Base-by-base conservation (phyloP, 2,888 invertebrate genomes). In the Watsonalla binaria region DNA sequence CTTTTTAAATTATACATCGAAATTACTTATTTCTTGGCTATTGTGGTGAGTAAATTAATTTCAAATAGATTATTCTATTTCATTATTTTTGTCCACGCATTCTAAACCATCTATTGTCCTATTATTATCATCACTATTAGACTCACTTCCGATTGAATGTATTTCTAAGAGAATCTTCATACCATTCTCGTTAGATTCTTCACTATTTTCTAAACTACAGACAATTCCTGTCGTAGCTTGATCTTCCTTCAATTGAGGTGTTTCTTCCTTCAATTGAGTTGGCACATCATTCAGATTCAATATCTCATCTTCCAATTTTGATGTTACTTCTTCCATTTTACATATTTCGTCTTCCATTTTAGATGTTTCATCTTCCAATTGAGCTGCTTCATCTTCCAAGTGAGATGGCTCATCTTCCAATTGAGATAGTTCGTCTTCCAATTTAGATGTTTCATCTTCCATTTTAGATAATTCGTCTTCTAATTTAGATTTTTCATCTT, bases 111-210 rank as follows among this genome's bases (percentile, higher is more conserved):
- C 6, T 1, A 34, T 11, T 5, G 14, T 15, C 34, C 5, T 35
- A 13, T 15, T 14, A 15, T 37, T 33, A 6, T 37, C 37, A 1
- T 49, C 49, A 49, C 33, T 49, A 9, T 60, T 54, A 34, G 61
- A 47, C 49, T 65, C 60, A 7, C 59, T 61, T 6, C 62, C 54
- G 8, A 60, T 52, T 2, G 64, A 65, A 58, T 80, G 72, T 56
- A 81, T 74, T 58, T 81, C 82, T 59, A 78, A 53, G 50, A 82
- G 79, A 46, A 85, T 72, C 45, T 73, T 74, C 72, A 84, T 64
- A 54, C 49, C 59, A 34, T 45, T 47, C 42, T 47, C 15, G 13
- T 9, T 50, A 14, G 37, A 6, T 9, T 1, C 14, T 13, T 49
- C 49, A 37, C 15, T 48, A 35, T 9, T 39, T 46, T 45, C 15